A percentile compares a stretch with the other conserved stretches of the same genome.
These are phyloP conservation scores for Eulemur albifrons DNA, from an alignment of 2,797 vertebrate genomes.

Conservation along the genomic window DNA sequence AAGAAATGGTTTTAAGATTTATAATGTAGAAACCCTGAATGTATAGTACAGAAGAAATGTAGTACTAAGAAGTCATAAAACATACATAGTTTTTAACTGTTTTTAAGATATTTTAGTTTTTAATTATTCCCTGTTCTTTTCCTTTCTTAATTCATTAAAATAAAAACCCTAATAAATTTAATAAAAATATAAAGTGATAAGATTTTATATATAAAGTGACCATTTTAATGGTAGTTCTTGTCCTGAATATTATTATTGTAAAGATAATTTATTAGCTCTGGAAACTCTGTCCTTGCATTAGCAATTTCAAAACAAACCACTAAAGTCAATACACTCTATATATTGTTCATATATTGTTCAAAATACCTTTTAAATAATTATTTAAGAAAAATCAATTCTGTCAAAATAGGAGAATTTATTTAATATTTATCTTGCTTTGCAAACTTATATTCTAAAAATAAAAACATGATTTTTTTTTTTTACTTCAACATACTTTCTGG, in stretches of 20 bases:
- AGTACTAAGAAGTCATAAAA: not conserved
- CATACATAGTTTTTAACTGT: not conserved
- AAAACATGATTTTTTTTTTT: not conserved
- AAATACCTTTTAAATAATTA: not conserved
- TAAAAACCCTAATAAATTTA: conserved; percentile 24
- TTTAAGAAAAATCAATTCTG: not conserved
- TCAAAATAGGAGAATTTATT: not conserved
- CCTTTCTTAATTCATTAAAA: conserved; percentile 3
- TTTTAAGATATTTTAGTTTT: conserved; percentile 5
- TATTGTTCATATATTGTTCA: not conserved
- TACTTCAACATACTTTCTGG: not conserved
- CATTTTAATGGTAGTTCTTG: not conserved
- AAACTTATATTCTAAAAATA: not conserved
- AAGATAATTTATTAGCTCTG: not conserved
- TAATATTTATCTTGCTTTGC: not conserved
- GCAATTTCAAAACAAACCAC: conserved; percentile 1
- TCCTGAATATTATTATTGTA: not conserved
- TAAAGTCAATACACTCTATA: not conserved
- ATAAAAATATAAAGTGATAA: conserved; percentile 18
- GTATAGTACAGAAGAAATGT: not conserved
- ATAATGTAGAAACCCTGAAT: not conserved
- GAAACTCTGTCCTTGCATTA: not conserved
- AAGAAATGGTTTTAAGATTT: conserved; percentile 46
- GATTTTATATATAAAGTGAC: not conserved
- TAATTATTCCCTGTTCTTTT: conserved; percentile 9